Evolutionary conservation across 2,888 invertebrate genomes (phyloP).

Genomic region (Caenorhabditis sp.): DNA sequence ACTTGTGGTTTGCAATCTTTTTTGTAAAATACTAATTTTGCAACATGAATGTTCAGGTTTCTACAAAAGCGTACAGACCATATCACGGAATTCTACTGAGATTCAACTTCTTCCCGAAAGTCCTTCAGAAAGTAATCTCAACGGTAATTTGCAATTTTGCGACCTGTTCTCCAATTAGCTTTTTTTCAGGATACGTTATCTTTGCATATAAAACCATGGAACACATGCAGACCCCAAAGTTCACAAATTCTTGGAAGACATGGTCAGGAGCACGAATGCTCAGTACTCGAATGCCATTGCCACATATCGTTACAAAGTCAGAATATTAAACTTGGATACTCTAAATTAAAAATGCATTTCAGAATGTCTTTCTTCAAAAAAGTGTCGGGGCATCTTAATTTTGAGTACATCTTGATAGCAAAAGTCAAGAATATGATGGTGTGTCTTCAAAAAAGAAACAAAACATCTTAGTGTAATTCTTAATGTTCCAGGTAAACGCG

Average conservation of each 20-base stretch:
- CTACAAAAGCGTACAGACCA: constrained; percentile 68
- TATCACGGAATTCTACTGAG: constrained; percentile 44
- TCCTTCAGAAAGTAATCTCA: constrained; percentile 22
- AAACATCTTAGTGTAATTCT: not conserved
- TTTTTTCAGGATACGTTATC: constrained; percentile 69
- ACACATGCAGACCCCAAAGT: constrained; percentile 72
- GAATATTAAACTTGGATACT: not conserved
- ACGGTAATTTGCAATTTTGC: constrained; percentile 12
- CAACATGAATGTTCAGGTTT: constrained; percentile 28
- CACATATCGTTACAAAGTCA: constrained; percentile 67
- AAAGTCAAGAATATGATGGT: constrained; percentile 73
- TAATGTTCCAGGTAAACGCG: constrained; percentile 58
- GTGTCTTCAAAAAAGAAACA: not conserved
- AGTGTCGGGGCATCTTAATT: constrained; percentile 60
- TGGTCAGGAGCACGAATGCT: constrained; percentile 78
- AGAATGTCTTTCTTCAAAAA: constrained; percentile 74
- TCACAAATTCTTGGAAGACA: constrained; percentile 74
- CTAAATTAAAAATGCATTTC: constrained; percentile 7
- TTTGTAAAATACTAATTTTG: not conserved
- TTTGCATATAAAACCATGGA: constrained; percentile 78
- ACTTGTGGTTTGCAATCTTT: constrained; percentile 33
- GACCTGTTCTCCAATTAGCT: not conserved
- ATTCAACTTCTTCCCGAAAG: constrained; percentile 15
- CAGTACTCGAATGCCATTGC: constrained; percentile 66
- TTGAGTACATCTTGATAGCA: constrained; percentile 72